Evolutionary conservation across 2,113 vertebrate species (phyloP).

Genomic region (Bagarius yarrelli): DNA sequence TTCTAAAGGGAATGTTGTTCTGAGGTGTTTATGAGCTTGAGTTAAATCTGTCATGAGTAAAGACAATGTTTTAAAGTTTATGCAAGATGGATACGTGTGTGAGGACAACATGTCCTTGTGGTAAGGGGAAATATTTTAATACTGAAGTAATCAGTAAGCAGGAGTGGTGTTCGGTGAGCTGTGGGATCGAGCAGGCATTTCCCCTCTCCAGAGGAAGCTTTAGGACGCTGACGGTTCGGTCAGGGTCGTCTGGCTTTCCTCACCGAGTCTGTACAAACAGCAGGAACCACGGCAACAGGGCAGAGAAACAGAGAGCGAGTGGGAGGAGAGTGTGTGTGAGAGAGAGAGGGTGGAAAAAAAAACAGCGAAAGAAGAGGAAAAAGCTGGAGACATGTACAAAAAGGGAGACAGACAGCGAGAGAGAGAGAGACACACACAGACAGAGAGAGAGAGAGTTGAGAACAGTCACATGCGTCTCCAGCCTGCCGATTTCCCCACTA

Average conservation of each 20-base stretch:
- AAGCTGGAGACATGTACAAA: constrained; percentile 23
- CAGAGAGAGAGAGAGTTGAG: constrained; percentile 22
- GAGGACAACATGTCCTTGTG: constrained; percentile 6
- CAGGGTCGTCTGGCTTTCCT: constrained; percentile 53
- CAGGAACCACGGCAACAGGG: constrained; percentile 49
- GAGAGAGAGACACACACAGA: constrained; percentile 5
- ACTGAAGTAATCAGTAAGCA: constrained; percentile 41
- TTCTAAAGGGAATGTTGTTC: no score
- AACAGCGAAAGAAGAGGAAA: constrained; percentile 5
- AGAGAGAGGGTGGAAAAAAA: constrained; percentile 16
- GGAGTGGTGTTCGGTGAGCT: constrained; percentile 28
- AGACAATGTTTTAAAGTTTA: not conserved
- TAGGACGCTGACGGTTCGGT: constrained; percentile 35
- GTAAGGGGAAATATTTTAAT: constrained; percentile 3
- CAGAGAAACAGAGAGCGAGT: constrained; percentile 48
- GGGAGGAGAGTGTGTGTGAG: constrained; percentile 13
- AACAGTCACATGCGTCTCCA: constrained; percentile 44
- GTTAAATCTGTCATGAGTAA: not conserved
- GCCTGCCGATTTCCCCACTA: constrained; percentile 29
- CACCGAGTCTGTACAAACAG: constrained; percentile 54
- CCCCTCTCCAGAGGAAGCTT: constrained; percentile 46
- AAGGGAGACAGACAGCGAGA: constrained; percentile 24
- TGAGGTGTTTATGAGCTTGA: not conserved
- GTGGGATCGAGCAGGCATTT: constrained; percentile 7
- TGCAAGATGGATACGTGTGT: not conserved